Evolutionary conservation across 2,797 vertebrate genomes (phyloP).

Genomic region (Karalla daura): DNA sequence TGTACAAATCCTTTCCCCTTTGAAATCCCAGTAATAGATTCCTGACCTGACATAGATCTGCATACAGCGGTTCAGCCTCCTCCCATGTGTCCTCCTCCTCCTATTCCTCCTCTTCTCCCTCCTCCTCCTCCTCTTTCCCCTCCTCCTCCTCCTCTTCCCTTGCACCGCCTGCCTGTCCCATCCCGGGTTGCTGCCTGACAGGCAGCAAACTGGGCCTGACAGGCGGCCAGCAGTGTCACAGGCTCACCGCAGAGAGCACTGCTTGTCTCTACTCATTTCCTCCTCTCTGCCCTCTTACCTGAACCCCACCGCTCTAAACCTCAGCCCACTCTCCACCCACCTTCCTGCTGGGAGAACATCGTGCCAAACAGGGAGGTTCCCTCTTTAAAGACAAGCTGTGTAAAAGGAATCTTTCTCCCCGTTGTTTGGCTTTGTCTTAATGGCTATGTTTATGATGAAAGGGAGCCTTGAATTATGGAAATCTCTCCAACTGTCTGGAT

Average conservation of each 20-base stretch:
- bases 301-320: conserved; percentile 46
- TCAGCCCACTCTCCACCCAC: conserved; percentile 25
- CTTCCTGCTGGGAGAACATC: conserved; percentile 42
- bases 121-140: conserved; percentile 8
- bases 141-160: conserved; percentile 28
- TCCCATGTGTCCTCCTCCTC: not conserved
- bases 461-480: conserved; percentile 6
- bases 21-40: conserved; percentile 10
- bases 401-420: conserved; percentile 1
- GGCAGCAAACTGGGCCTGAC: conserved; percentile 73
- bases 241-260: conserved; percentile 71
- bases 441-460: conserved; percentile 3
- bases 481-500: conserved; percentile 10
- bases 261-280: conserved; percentile 79
- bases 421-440: conserved; percentile 14
- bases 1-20: conserved; percentile 4
- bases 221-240: conserved; percentile 74
- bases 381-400: conserved; percentile 14
- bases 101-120: not conserved
- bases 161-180: conserved; percentile 41
- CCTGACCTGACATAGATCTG: conserved; percentile 44
- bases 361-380: conserved; percentile 31
- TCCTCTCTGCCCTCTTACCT: conserved; percentile 62
- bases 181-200: conserved; percentile 65
- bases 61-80: conserved; percentile 34